Percentiles rank a stretch among this genome's conserved stretches.
Conservation (phyloP, 2,888 invertebrate genomes). For the Pandemis cinnamomeana region DNA sequence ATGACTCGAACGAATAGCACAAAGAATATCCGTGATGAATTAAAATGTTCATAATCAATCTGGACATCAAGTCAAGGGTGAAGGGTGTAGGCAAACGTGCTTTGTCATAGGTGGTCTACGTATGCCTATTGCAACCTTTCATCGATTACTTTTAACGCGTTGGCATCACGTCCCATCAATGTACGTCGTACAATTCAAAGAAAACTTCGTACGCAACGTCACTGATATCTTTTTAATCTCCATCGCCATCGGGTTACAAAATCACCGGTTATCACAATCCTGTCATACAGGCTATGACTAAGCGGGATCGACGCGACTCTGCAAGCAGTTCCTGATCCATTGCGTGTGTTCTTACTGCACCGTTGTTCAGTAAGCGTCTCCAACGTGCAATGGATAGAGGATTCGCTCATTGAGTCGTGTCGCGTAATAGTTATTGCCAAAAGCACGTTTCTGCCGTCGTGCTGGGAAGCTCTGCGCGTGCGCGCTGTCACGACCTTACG, state of each 20-base stretch:
- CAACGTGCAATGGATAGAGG: neutral
- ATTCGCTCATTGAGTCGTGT: neutral
- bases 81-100: too few species aligned
- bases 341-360: neutral
- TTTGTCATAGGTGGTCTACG: too few species aligned
- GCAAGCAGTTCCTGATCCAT: neutral
- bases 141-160: neutral
- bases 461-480: constrained; percentile 12
- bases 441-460: constrained; percentile 16
- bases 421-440: constrained; percentile 8
- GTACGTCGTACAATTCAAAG: neutral
- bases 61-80: too few species aligned
- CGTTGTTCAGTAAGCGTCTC: neutral
- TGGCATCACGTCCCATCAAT: neutral
- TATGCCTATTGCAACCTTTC: neutral
- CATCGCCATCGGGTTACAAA: neutral
- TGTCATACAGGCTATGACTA: neutral
- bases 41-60: neutral
- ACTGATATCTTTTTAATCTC: neutral
- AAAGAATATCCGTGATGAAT: neutral
- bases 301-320: neutral
- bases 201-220: neutral
- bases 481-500: constrained; percentile 2
- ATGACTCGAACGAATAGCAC: neutral
- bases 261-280: neutral